Evolutionary conservation across 2,113 vertebrate genomes (phyloP), one percentile per base, ranked within the genome.

Genomic region (Notothenia coriiceps): DNA sequence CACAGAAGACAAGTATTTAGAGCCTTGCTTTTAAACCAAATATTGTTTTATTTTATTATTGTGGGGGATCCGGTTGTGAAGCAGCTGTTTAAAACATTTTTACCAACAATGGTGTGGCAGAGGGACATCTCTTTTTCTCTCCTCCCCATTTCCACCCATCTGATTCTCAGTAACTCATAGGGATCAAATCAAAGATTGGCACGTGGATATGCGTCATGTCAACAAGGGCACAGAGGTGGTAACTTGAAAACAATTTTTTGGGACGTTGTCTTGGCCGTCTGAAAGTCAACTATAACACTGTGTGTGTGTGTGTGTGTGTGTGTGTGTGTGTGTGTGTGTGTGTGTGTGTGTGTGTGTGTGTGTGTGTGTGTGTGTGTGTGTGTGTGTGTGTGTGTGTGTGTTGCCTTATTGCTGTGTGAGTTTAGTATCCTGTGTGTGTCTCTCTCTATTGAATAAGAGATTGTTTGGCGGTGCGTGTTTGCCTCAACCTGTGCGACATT

Each of bases 401-500:
- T 62, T 55, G 22, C 51, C 43, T 59, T 62, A 69, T 82, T 5
- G 67, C 72, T 2, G 55, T 75, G 33, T 77, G 59, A 22, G 22
- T 22, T 22, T 22, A 22, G 22, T 22, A 22, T 22, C 22, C 22
- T 74, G 47, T 59, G 43, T 63, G 25, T 59, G 3, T 22, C 22
- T 22, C 22, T 22, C 22, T 22, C 22, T 22, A 22, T 49, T 74
- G 62, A 80, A 82, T 69, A 77, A 63, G 74, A 78, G 84, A 82
- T 44, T 50, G 81, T 79, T 50, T 43, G 80, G 67, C 33, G 25
- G 46, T 61, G n/a, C 10, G 44, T 74, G 18, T 69, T 57, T 10
- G 5, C 17, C n/a, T 72, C 72, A 80, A 85, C 71, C 66, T 77
- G 60, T 65, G 88, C 91, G 87, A 94, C 84, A 91, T 94, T 88